Percentiles rank a stretch among this genome's conserved stretches.
Conservation (phyloP, 2,113 vertebrate species). For the Xiphophorus couchianus region DNA sequence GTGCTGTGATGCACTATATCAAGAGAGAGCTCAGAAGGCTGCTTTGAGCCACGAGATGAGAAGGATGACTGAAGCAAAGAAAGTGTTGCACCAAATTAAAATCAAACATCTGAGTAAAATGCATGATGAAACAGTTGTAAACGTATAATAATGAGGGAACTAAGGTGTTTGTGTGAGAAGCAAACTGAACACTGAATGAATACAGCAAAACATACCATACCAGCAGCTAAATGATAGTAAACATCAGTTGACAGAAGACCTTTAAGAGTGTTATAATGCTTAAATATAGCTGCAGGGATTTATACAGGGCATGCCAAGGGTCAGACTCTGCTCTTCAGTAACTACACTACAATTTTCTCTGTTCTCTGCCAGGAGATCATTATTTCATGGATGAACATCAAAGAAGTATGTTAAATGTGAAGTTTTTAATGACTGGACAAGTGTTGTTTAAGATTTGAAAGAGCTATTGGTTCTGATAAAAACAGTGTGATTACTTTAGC, state of each 20-base stretch:
- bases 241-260: constrained; percentile 61
- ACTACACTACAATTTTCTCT: constrained; percentile 13
- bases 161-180: constrained; percentile 21
- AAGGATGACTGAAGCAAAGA: constrained; percentile 59
- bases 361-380: constrained; percentile 35
- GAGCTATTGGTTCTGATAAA: constrained; percentile 56
- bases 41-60: constrained; percentile 57
- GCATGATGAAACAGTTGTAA: constrained; percentile 46
- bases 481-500: constrained; percentile 63
- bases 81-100: constrained; percentile 67
- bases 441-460: constrained; percentile 50
- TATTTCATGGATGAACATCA: constrained; percentile 46
- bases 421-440: constrained; percentile 44
- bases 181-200: constrained; percentile 6
- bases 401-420: constrained; percentile 39
- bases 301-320: constrained; percentile 23
- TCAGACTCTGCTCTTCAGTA: constrained; percentile 29
- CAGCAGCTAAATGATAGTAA: constrained; percentile 51
- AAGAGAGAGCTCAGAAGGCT: constrained; percentile 54
- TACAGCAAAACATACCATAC: constrained; percentile 18
- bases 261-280: constrained; percentile 54
- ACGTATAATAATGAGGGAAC: constrained; percentile 30
- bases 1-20: constrained; percentile 68
- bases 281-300: constrained; percentile 49
- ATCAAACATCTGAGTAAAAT: constrained; percentile 63